phyloP scores from a whole-genome alignment of 2,888 invertebrate species.

The Myopa tessellatipennis region DNA sequence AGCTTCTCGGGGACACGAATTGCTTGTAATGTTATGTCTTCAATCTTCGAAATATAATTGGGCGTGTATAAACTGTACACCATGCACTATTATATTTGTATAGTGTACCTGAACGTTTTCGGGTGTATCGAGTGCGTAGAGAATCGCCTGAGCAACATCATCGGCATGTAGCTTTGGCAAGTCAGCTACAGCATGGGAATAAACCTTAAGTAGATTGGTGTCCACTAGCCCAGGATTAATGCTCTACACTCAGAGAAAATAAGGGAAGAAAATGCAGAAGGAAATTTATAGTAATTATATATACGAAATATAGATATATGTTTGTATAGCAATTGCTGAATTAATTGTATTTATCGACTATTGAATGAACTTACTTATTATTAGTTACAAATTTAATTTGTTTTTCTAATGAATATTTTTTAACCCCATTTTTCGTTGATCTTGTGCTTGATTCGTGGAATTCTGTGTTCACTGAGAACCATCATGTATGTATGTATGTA shows the following conservation, averaged over 20 bases:
- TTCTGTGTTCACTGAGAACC: no score
- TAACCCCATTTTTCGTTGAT: no score
- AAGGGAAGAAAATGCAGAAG: not conserved
- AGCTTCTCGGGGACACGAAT: slow-evolving; percentile 51
- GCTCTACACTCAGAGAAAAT: slow-evolving; percentile 67
- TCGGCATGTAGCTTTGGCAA: slow-evolving; percentile 69
- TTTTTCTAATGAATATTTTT: no score
- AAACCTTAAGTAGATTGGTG: slow-evolving; percentile 70
- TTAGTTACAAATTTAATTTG: no score
- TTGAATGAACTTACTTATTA: no score
- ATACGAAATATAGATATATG: no score
- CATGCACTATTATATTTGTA: not conserved
- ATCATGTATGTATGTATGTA: no score
- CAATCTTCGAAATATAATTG: slow-evolving; percentile 51
- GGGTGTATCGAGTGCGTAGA: slow-evolving; percentile 74
- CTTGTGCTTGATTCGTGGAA: no score
- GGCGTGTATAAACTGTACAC: not conserved
- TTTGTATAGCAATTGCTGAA: no score
- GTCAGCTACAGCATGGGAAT: slow-evolving; percentile 61
- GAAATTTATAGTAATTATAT: no score
- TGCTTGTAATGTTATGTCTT: slow-evolving; percentile 65
- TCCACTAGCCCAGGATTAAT: slow-evolving; percentile 75
- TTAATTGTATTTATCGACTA: no score
- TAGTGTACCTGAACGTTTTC: slow-evolving; percentile 71
- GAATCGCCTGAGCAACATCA: slow-evolving; percentile 74